Conservation (phyloP, 2,113 vertebrate species). For the Scytalopus superciliaris region DNA sequence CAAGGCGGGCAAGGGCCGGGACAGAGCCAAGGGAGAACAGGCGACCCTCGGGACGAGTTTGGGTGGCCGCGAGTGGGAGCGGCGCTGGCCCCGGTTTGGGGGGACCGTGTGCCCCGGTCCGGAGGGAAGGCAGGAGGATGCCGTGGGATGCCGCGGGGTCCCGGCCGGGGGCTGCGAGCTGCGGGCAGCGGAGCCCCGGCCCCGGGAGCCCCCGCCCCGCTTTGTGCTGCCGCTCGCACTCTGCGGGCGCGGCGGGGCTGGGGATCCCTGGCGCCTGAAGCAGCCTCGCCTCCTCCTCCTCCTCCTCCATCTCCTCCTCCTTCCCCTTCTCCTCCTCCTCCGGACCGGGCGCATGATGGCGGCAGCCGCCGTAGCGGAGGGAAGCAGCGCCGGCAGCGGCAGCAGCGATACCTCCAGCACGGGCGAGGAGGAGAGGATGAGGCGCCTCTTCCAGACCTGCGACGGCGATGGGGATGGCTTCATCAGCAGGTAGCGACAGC, state of each 20-base stretch:
- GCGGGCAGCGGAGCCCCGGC: too few species aligned
- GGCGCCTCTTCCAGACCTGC: constrained; percentile 82
- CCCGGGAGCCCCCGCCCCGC: neutral
- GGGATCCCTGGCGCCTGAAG: neutral
- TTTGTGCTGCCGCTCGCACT: neutral
- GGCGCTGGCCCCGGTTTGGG: rapidly evolving
- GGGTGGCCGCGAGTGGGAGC: neutral
- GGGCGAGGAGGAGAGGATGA: constrained; percentile 81
- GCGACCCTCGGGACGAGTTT: too few species aligned
- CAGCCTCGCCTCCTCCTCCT: neutral
- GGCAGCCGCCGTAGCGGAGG: constrained; percentile 57
- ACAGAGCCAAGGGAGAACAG: rapidly evolving
- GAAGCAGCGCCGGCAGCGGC: constrained; percentile 60
- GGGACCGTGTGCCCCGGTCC: rapidly evolving
- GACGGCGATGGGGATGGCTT: constrained; percentile 82
- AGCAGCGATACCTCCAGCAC: constrained; percentile 82
- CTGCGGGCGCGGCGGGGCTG: too few species aligned
- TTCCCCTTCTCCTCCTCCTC: neutral
- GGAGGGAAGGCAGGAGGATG: neutral
- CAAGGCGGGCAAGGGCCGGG: neutral
- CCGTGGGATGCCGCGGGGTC: too few species aligned
- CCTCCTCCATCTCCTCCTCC: neutral
- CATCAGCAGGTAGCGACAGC: constrained; percentile 77
- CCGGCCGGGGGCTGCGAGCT: neutral
- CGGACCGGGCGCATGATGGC: constrained; percentile 68